Evolutionary conservation across 2,888 invertebrate species (phyloP), one percentile per base, ranked within the genome.

Genomic region (Merodon equestris): DNA sequence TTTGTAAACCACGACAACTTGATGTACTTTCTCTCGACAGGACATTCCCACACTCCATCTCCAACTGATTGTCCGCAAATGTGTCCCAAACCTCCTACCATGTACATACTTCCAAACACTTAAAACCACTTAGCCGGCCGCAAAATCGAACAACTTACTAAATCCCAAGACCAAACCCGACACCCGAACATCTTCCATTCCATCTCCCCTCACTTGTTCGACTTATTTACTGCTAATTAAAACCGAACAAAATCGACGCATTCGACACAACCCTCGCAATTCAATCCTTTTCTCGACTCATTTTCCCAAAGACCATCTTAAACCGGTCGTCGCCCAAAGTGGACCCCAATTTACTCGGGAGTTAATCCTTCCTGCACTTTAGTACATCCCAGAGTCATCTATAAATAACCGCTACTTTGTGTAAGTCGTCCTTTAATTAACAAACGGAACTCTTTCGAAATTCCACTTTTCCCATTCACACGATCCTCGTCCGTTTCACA

Each of bases 141-240:
- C 73, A 68, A 45, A 19, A 74, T 19, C 60, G 36, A 68, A 74
- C 64, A 79, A 68, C 50, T 68, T 48, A 48, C 19, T 27, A 19
- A 19, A 5, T n/a, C 56, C 36, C 14, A 13, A 64, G 58, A 47
- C 48, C 60, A 53, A 42, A 40, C 53, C 64, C 27, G 27, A 27
- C 27, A 76, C 38, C 50, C 27, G 19, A n/a, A 27, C 45, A 42
- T 50, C 19, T 60, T 17, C 18, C 12, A 27, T 27, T 27, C 27
- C n/a, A n/a, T 36, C 45, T 58, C 45, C 68, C 48, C 40, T 50
- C 36, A 56, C 44, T 45, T 60, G 61, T 63, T 63, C 48, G 48
- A 74, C 74, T 70, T 79, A 79, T 79, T 79, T 79, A 79, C 79
- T 79, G 79, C 79, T 74, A 79, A 79, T 79, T 79, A 79, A 79